Conservation (phyloP, 2,113 vertebrate genomes). For the Drymodes brunneopygia region DNA sequence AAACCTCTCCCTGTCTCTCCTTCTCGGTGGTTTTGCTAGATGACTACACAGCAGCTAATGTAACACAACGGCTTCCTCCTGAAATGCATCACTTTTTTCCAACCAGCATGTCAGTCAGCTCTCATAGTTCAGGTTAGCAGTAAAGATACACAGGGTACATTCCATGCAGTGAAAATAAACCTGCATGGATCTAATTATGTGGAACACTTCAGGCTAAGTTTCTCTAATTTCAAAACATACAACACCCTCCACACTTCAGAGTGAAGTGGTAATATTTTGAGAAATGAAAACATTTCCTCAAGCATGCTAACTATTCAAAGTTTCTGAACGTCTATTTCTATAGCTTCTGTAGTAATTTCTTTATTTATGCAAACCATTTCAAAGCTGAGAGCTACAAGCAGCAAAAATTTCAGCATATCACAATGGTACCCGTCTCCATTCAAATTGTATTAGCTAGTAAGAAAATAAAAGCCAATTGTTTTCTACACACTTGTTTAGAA, state of each 20-base stretch:
- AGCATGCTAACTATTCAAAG: neutral
- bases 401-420: neutral
- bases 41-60: neutral
- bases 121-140: neutral
- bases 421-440: neutral
- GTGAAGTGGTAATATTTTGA: neutral
- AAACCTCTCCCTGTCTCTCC: neutral
- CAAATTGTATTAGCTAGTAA: neutral
- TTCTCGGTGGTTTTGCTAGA: neutral
- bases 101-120: neutral
- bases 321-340: neutral
- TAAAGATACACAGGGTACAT: neutral
- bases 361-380: neutral
- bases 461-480: neutral
- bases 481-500: neutral
- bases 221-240: neutral
- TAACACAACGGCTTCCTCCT: neutral
- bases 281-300: neutral
- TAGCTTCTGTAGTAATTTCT: neutral
- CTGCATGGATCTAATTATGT: neutral
- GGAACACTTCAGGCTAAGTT: neutral
- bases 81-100: neutral
- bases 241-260: neutral
- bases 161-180: neutral
- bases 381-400: neutral